These are phyloP conservation scores for Altica lythri DNA, from an alignment of 2,888 invertebrate species.

Conservation along the genomic window DNA sequence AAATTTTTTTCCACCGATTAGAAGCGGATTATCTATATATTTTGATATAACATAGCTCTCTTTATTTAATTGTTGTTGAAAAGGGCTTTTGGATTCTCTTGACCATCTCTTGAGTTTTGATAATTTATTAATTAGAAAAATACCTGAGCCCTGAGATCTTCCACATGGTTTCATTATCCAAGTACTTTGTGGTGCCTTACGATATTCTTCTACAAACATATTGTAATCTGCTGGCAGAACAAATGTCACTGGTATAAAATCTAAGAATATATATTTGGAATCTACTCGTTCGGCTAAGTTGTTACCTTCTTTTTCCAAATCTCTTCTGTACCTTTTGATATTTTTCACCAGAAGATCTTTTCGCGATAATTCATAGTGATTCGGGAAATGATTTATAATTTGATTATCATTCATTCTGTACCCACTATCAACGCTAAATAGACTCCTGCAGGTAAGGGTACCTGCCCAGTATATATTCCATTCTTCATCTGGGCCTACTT, in stretches of 20 bases:
- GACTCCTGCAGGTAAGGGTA: constrained; percentile 85
- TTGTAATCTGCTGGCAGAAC: constrained; percentile 95
- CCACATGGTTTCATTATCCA: constrained; percentile 99
- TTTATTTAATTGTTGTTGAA: constrained; percentile 82
- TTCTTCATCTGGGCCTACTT: constrained; percentile 87
- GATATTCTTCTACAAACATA: constrained; percentile 95
- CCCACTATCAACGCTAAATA: constrained; percentile 91
- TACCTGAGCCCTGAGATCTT: constrained; percentile 92
- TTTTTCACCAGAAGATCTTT: constrained; percentile 97
- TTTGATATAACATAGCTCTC: constrained; percentile 96
- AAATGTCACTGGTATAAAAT: constrained; percentile 93
- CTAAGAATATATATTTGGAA: constrained; percentile 78
- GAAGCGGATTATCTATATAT: constrained; percentile 88
- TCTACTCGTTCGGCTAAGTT: constrained; percentile 83
- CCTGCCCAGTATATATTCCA: constrained; percentile 98
- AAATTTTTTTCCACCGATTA: constrained; percentile 96
- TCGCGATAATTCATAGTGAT: constrained; percentile 91
- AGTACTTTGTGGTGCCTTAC: constrained; percentile 90
- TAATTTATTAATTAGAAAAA: constrained; percentile 92
- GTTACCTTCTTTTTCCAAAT: constrained; percentile 88
- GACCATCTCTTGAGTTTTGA: constrained; percentile 93
- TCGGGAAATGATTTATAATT: constrained; percentile 95
- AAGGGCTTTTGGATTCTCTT: constrained; percentile 81
- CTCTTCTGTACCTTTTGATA: constrained; percentile 91
- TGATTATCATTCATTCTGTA: constrained; percentile 92